Percentiles rank a stretch among this genome's conserved stretches.
Conservation (phyloP, 2,113 vertebrate species). For the Perccottus glenii region DNA sequence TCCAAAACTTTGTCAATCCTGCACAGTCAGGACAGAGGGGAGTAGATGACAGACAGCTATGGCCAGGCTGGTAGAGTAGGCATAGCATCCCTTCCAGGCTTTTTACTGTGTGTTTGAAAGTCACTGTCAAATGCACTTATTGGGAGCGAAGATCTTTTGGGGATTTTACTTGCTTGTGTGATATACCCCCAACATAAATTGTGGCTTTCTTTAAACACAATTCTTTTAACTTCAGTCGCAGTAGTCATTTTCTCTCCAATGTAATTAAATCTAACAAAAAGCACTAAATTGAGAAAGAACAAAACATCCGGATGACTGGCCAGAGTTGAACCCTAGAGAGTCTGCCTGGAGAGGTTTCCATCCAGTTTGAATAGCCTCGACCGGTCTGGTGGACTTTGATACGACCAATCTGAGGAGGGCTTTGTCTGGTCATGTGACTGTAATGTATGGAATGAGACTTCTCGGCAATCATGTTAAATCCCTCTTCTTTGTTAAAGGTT, state of each 20-base stretch:
- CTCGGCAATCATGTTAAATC: constrained; percentile 20
- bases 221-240: constrained; percentile 57
- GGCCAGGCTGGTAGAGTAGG: no score
- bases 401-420: constrained; percentile 45
- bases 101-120: no score
- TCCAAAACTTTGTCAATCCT: no score
- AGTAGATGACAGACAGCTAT: no score
- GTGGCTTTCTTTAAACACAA: constrained; percentile 37
- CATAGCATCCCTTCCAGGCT: no score
- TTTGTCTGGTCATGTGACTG: constrained; percentile 43
- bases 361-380: constrained; percentile 46
- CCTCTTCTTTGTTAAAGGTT: constrained; percentile 17
- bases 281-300: constrained; percentile 52
- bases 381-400: constrained; percentile 58
- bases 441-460: constrained; percentile 17
- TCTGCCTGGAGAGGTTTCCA: constrained; percentile 24
- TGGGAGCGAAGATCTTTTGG: no score
- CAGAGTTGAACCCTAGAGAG: constrained; percentile 29
- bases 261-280: constrained; percentile 74
- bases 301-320: constrained; percentile 38
- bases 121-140: no score
- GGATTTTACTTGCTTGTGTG: no score
- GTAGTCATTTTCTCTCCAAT: constrained; percentile 54
- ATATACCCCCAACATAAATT: no score
- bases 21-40: no score